Evolutionary conservation across 1,140 invertebrate species (phyloP).

Genomic region (Drosophila miranda): DNA sequence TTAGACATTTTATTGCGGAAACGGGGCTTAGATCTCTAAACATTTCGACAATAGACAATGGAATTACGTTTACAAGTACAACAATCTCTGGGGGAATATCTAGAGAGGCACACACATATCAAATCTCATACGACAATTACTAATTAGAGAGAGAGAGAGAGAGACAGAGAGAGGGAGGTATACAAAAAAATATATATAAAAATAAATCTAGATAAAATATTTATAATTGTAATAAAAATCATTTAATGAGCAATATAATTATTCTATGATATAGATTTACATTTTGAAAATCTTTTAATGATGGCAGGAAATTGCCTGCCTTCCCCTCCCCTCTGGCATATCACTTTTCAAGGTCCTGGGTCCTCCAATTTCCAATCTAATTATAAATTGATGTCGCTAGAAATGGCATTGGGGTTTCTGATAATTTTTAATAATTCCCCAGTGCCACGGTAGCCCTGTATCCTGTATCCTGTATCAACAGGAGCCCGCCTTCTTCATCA

Average conservation of each 20-base stretch:
- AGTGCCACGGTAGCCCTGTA: constrained; percentile 12
- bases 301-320: constrained; percentile 30
- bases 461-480: constrained; percentile 27
- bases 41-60: constrained; percentile 39
- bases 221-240: constrained; percentile 16
- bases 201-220: constrained; percentile 14
- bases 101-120: constrained; percentile 56
- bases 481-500: not conserved
- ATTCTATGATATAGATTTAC: constrained; percentile 26
- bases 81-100: constrained; percentile 37
- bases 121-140: constrained; percentile 57
- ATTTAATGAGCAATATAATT: constrained; percentile 57
- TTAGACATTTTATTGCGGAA: constrained; percentile 27
- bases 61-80: constrained; percentile 50
- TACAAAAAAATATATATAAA: constrained; percentile 37
- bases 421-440: constrained; percentile 64
- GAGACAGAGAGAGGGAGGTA: constrained; percentile 5
- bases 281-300: constrained; percentile 31
- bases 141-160: constrained; percentile 4
- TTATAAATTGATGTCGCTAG: constrained; percentile 72
- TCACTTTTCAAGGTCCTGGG: constrained; percentile 62
- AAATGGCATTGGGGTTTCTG: too few species aligned
- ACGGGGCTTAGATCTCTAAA: constrained; percentile 45
- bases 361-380: constrained; percentile 60
- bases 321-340: constrained; percentile 7